A percentile compares a stretch with the other conserved stretches of the same genome.
phyloP scores from a whole-genome alignment of 2,113 vertebrate genomes.

The Cyanistes caeruleus region DNA sequence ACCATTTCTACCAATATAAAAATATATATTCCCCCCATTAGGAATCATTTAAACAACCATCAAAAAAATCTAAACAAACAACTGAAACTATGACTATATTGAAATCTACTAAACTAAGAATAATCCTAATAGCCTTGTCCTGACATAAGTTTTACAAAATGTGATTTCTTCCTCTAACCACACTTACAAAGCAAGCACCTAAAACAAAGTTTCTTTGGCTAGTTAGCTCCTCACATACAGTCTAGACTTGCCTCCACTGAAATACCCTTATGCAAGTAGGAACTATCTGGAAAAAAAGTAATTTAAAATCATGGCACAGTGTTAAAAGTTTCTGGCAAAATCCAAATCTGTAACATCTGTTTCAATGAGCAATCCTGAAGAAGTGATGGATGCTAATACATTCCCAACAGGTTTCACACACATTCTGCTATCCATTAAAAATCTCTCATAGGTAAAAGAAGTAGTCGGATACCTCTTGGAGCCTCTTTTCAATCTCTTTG shows the following conservation, averaged over 20 bases:
- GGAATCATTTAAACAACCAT: not conserved
- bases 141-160: not conserved
- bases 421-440: not conserved
- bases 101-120: not conserved
- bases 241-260: not conserved
- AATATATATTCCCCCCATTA: not conserved
- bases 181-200: not conserved
- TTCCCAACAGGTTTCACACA: not conserved
- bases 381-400: not conserved
- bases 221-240: not conserved
- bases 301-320: not conserved
- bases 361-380: not conserved
- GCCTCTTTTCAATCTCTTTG: conserved; percentile 90
- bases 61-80: not conserved
- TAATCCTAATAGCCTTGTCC: not conserved
- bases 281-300: not conserved
- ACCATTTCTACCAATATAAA: not conserved
- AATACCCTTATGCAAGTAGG: not conserved
- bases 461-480: conserved; percentile 82
- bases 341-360: not conserved
- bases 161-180: not conserved
- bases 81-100: not conserved
- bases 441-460: not conserved
- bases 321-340: not conserved
- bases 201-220: not conserved